These are phyloP conservation scores for Channa maculata DNA, from an alignment of 2,113 vertebrate species.

Conservation along the genomic window DNA sequence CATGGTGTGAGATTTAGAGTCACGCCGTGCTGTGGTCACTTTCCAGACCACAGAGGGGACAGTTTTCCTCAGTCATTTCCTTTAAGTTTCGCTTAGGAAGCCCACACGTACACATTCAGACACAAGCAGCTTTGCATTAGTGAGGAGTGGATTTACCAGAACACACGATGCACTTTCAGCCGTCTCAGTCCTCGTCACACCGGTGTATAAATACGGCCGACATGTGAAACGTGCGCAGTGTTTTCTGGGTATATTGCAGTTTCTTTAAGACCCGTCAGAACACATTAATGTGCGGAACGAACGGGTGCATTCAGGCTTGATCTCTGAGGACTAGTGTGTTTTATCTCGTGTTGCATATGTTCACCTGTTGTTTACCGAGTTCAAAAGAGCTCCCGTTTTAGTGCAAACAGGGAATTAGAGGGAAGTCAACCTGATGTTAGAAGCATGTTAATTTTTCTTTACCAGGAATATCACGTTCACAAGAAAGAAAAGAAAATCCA, in stretches of 20 bases:
- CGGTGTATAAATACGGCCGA: background rate
- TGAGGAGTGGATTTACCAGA: constrained; percentile 20
- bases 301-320: background rate
- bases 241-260: background rate
- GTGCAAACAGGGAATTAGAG: too few species aligned
- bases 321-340: background rate
- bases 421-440: too few species aligned
- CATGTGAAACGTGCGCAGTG: background rate
- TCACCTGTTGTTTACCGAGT: too few species aligned
- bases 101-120: background rate
- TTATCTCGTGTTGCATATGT: background rate
- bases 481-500: too few species aligned
- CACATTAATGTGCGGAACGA: background rate
- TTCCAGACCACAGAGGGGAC: background rate
- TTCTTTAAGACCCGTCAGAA: background rate
- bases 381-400: too few species aligned
- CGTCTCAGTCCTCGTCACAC: background rate
- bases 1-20: background rate
- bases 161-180: constrained; percentile 27
- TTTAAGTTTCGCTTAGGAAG: constrained; percentile 1
- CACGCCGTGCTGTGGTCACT: background rate
- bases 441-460: too few species aligned
- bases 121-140: constrained; percentile 7
- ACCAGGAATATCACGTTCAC: too few species aligned
- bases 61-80: constrained; percentile 18